A percentile compares a stretch with the other conserved stretches of the same genome.
These are phyloP conservation scores for Ciconia stormi DNA, from an alignment of 2,113 vertebrate genomes.

Conservation along the genomic window DNA sequence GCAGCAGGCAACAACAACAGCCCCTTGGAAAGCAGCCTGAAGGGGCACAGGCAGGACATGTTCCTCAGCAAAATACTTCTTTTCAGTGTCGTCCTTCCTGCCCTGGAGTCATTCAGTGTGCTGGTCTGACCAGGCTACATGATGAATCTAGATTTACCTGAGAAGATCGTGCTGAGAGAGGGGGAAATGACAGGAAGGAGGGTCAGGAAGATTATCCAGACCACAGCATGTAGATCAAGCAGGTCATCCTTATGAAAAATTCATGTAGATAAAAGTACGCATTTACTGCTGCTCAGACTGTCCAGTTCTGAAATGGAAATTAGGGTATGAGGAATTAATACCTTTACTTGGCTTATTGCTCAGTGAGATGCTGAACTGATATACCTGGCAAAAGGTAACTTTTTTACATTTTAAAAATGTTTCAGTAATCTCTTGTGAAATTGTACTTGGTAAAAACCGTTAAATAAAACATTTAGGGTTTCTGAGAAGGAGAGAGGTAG, in stretches of 20 bases:
- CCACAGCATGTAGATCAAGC: neutral
- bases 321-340: neutral
- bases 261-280: neutral
- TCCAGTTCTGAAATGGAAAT: neutral
- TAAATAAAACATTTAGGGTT: neutral
- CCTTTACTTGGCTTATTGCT: neutral
- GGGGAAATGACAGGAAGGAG: neutral
- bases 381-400: neutral
- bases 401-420: neutral
- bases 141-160: neutral
- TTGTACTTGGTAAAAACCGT: neutral
- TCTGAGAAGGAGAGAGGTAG: neutral
- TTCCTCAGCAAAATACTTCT: neutral
- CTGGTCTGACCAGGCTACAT: neutral
- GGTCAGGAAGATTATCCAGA: neutral
- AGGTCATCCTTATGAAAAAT: constrained; percentile 19
- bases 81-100: neutral
- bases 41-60: neutral
- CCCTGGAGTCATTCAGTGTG: neutral
- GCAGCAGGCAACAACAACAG: neutral
- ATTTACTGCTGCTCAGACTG: neutral
- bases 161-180: neutral
- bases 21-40: neutral
- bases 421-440: neutral
- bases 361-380: neutral